Conservation (phyloP, 2,113 vertebrate species). For the Dolichotis patagonum region DNA sequence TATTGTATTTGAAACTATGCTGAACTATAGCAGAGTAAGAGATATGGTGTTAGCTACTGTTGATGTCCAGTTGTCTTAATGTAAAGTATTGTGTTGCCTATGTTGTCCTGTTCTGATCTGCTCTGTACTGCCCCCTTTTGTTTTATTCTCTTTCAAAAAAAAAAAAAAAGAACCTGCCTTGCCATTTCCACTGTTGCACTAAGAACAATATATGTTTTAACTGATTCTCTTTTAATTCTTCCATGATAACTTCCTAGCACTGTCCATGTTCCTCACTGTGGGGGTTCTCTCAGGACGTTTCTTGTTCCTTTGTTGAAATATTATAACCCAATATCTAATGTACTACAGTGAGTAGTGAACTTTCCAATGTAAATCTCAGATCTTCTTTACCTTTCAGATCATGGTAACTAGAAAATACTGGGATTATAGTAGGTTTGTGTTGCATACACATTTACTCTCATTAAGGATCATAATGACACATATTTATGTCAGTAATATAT, state of each 20-base stretch:
- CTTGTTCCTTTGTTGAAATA: slow-evolving; percentile 1
- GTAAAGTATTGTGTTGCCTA: no score
- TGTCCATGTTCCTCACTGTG: background rate
- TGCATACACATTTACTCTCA: background rate
- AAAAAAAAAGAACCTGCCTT: background rate
- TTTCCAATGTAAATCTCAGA: background rate
- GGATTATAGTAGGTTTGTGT: background rate
- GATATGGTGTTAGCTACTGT: no score
- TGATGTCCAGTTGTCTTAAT: no score
- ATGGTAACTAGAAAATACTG: slow-evolving; percentile 11
- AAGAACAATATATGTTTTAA: background rate
- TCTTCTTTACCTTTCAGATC: background rate
- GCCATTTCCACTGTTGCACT: background rate
- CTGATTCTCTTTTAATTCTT: slow-evolving; percentile 33
- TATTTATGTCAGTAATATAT: background rate
- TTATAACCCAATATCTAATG: background rate
- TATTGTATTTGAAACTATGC: no score
- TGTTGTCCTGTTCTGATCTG: no score
- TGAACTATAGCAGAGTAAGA: no score
- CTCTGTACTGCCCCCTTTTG: no score
- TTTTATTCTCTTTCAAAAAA: no score
- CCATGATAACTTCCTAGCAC: background rate
- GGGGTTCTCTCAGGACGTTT: background rate
- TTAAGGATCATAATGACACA: background rate
- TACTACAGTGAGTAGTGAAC: background rate